A percentile compares a stretch with the other conserved stretches of the same genome.
phyloP scores from a whole-genome alignment of 2,888 invertebrate genomes.

The Escarpia spicata region DNA sequence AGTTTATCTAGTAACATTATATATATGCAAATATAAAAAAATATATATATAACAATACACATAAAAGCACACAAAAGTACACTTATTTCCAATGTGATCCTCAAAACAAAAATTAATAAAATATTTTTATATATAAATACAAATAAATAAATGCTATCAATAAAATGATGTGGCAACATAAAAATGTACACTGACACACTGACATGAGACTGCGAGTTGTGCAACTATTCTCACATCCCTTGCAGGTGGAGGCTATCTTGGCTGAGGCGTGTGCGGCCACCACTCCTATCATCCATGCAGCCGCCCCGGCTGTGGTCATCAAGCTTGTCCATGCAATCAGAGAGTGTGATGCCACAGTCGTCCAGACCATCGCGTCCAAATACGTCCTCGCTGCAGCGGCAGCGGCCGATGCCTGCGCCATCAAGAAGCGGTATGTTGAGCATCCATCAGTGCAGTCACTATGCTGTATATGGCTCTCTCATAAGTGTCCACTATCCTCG shows the following conservation, averaged over 20 bases:
- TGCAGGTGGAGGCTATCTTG: neutral
- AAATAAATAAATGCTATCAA: too few relatives aligned
- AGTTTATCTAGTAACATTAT: too few relatives aligned
- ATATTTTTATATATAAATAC: too few relatives aligned
- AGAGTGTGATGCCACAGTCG: neutral
- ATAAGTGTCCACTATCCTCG: too few relatives aligned
- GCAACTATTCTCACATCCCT: neutral
- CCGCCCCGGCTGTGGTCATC: neutral
- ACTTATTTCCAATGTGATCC: too few relatives aligned
- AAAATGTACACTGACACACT: too few relatives aligned
- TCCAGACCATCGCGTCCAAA: neutral
- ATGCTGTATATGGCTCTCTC: neutral
- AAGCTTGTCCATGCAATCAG: neutral
- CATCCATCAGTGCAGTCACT: neutral
- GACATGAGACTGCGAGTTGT: too few relatives aligned
- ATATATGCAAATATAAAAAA: too few relatives aligned
- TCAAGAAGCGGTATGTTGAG: neutral
- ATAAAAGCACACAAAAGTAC: too few relatives aligned
- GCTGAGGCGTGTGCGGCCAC: neutral
- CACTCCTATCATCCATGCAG: neutral
- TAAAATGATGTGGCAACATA: too few relatives aligned
- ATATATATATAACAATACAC: too few relatives aligned
- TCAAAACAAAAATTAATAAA: too few relatives aligned
- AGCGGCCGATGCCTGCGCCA: neutral
- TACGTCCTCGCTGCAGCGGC: neutral